phyloP scores from a whole-genome alignment of 2,797 vertebrate genomes.

The Heliangelus exortis region DNA sequence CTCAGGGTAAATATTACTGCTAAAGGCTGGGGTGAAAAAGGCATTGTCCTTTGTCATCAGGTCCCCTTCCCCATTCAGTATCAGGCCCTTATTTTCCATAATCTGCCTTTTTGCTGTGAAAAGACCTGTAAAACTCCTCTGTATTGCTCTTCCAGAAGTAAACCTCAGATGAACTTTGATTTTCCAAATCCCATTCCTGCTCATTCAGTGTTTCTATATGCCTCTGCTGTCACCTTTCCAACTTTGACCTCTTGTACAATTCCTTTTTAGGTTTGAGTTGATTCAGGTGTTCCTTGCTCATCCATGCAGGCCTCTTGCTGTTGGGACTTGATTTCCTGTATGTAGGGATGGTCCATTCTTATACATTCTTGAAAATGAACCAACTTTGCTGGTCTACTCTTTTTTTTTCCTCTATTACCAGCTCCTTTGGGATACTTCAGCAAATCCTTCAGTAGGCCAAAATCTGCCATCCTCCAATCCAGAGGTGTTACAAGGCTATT shows the following conservation, averaged over 20 bases:
- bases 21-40: background rate
- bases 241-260: background rate
- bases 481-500: background rate
- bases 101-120: background rate
- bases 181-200: background rate
- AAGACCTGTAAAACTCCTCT: background rate
- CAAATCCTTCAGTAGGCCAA: background rate
- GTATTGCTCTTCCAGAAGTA: background rate
- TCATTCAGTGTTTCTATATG: background rate
- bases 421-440: background rate
- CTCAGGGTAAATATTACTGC: background rate
- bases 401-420: background rate
- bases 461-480: background rate
- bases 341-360: background rate
- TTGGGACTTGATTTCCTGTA: background rate
- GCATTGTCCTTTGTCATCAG: background rate
- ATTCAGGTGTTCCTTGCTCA: background rate
- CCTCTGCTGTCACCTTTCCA: background rate
- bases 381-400: background rate
- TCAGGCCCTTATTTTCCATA: background rate
- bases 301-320: background rate
- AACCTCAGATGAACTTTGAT: background rate
- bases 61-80: background rate
- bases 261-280: background rate
- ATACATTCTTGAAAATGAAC: background rate